Evolutionary conservation across 2,797 vertebrate species (phyloP), one percentile per base, ranked within the genome.

Genomic region (Acropternis orthonyx): DNA sequence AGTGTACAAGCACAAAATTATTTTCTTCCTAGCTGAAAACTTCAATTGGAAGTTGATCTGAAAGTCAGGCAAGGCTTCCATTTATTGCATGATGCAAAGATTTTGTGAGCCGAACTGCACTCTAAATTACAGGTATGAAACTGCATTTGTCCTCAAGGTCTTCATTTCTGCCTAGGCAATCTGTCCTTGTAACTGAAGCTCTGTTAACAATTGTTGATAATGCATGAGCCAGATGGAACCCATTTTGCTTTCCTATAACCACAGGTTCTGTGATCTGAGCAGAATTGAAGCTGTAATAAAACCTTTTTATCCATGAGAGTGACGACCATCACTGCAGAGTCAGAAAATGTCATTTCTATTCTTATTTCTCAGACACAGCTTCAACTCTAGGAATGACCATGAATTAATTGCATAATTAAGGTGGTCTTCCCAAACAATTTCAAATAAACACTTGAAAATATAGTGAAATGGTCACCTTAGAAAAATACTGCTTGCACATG

Each of bases 41-140:
- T 94, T 89, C 26, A 91, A 20, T 36, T 36, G 49, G 71, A 89
- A 78, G 66, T 80, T 92, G 61, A 67, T 84, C 69, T 81, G 65
- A 91, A 94, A 91, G 71, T 81, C 79, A 93, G 55, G 19, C n/a
- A 44, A 75, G 48, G n/a, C 9, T 88, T 19, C 19, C 19, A 32
- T 73, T 92, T 84, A 84, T 67, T 67, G n/a, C 32, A 67, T 0
- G 1, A 61, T 55, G 49, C 58, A 81, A 82, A 89, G 85, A 63
- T 76, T 94, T 88, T 73, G 66, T 52, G 74, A 94, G 82, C 18
- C 36, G 86, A 87, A 93, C 59, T 65, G 18, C 54, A 58, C 49
- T 95, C 55, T 67, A 89, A 95, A 92, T 92, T 95, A 65, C 75
- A 95, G 61, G 34, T 89, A 54, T 65, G 71, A 90, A 94, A 89